Evolutionary conservation across 2,888 invertebrate genomes (phyloP), one percentile per base, ranked within the genome.

Genomic region (Ichneumon xanthorius): DNA sequence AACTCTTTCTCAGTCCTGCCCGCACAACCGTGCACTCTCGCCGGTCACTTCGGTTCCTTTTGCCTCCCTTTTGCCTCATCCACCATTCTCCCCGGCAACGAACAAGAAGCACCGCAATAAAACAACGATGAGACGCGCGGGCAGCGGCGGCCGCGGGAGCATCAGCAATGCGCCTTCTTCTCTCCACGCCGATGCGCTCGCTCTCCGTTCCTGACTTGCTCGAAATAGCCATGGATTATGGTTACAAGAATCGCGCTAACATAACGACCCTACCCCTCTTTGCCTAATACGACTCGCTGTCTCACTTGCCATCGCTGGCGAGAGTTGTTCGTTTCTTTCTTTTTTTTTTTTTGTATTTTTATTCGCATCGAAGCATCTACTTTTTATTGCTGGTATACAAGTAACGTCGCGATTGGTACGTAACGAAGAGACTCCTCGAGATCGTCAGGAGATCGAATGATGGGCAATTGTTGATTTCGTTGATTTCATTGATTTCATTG

Each of bases 41-140:
- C 87, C 71, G 78, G 80, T 75, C 61, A 55, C 68, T 76, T 40
- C 45, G n/a, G 48, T 30, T 67, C 48, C 71, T 78, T 80, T 45
- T 79, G 84, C 86, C 89, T 85, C 86, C 72, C 87, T 87, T 73
- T 37, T 82, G 72, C 67, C 40, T 79, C 85, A 16, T 76, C 55
- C 40, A 48, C 75, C 65, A 58, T 79, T 71, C 78, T 82, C 68
- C 65, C 63, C 80, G 30, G 72, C 71, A 65, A 72, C 71, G 72
- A 72, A 72, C 72, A 72, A 70, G 61, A 70, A 78, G 70, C 50
- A 58, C 14, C 26, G 26, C 71, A 75, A 75, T 65, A 76, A 63
- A 48, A 63, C 63, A 33, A 19, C 76, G 65, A 48, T 50, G 65
- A 67, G 75, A 14, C 50, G 50, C 19, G 37, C 19, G 19, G 11